These are phyloP conservation scores for Leptodactylus fuscus DNA, from an alignment of 2,113 vertebrate genomes.

Conservation along the genomic window DNA sequence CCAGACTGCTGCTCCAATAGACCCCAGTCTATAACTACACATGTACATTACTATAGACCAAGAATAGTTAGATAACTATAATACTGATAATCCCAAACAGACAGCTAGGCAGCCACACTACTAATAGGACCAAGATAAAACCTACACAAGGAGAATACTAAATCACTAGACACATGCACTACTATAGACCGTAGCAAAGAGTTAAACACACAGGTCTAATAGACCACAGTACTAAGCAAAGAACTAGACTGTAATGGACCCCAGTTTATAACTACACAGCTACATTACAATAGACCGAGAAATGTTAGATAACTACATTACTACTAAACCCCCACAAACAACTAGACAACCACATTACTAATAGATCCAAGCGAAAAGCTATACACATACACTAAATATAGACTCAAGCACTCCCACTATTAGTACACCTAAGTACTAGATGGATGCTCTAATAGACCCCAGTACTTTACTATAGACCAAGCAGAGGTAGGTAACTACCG, in stretches of 20 bases:
- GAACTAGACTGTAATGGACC: no score
- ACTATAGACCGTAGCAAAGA: background rate
- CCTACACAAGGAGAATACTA: background rate
- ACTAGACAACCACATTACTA: background rate
- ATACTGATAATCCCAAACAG: background rate
- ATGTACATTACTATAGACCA: background rate
- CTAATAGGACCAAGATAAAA: background rate
- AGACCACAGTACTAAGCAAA: no score
- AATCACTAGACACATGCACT: background rate
- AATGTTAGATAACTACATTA: background rate
- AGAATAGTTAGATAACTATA: background rate
- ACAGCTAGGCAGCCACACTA: background rate
- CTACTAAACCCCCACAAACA: background rate
- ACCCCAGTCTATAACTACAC: background rate
- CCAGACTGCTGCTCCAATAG: background rate
- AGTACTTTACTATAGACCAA: no score
- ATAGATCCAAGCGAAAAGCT: background rate
- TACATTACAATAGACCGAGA: background rate
- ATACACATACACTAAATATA: background rate
- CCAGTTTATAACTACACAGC: background rate
- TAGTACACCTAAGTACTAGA: no score
- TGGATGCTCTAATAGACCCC: no score
- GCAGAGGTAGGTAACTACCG: no score
- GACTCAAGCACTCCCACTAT: no score
- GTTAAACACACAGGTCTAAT: no score